Conservation (phyloP, 2,113 vertebrate species). For the Notarius lentiginosus region DNA sequence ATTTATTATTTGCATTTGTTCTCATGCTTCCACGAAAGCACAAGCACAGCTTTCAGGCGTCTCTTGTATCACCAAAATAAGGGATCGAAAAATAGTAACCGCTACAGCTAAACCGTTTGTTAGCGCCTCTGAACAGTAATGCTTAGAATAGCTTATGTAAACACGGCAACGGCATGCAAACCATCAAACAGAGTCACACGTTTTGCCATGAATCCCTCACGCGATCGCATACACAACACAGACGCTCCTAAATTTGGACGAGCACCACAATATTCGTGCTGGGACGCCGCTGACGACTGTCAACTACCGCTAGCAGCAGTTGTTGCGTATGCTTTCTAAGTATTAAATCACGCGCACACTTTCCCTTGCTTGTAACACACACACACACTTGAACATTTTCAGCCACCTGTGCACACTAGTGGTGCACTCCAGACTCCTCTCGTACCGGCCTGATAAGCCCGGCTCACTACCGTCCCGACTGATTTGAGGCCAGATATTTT, state of each 20-base stretch:
- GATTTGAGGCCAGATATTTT: background rate
- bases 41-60: background rate
- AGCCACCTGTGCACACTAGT: background rate
- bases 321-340: background rate
- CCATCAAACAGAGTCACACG: slow-evolving; percentile 3
- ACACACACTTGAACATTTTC: background rate
- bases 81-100: background rate
- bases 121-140: background rate
- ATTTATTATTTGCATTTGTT: background rate
- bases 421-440: slow-evolving; percentile 21
- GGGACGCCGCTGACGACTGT: background rate
- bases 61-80: background rate
- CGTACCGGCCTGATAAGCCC: slow-evolving; percentile 8
- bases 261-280: background rate
- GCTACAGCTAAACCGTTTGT: background rate
- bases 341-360: background rate
- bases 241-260: background rate
- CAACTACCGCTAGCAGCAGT: background rate
- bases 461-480: slow-evolving; percentile 8
- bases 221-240: background rate
- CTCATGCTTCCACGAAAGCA: too few relatives aligned
- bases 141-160: slow-evolving; percentile 22
- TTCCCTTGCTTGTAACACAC: background rate
- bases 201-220: background rate
- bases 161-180: slow-evolving; percentile 23